Conservation (phyloP, 2,113 vertebrate species). For the Protobothrops mucrosquamatus region DNA sequence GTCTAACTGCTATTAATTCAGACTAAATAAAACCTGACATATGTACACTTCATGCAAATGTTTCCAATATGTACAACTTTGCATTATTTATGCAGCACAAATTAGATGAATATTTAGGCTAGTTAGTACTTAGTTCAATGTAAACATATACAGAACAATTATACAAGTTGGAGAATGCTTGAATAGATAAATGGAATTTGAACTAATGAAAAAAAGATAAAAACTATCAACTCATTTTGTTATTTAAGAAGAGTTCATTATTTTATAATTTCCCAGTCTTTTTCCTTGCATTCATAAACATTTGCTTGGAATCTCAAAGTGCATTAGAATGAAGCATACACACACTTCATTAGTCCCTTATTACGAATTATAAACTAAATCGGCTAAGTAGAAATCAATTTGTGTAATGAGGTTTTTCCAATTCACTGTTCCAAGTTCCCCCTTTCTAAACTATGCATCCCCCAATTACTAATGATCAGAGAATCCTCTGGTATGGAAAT, state of each 20-base stretch:
- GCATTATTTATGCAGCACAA: neutral
- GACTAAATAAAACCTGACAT: neutral
- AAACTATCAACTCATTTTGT: neutral
- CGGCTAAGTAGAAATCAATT: neutral
- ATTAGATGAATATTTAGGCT: neutral
- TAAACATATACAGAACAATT: neutral
- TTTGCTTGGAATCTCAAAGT: neutral
- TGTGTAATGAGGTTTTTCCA: neutral
- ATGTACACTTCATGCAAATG: neutral
- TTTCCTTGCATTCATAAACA: neutral
- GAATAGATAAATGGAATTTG: neutral
- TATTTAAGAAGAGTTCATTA: neutral
- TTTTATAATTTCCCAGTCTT: neutral
- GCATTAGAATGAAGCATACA: neutral
- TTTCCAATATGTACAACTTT: neutral
- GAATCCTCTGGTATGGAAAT: neutral
- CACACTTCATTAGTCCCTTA: neutral
- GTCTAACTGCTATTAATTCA: neutral
- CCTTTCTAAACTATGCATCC: neutral
- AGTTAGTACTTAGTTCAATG: neutral
- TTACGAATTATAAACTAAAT: neutral
- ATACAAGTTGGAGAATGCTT: neutral
- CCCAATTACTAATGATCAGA: neutral
- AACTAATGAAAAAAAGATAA: neutral
- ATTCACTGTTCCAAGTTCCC: neutral